Evolutionary conservation across 2,888 invertebrate genomes (phyloP).

Genomic region (Pandemis cinnamomeana): DNA sequence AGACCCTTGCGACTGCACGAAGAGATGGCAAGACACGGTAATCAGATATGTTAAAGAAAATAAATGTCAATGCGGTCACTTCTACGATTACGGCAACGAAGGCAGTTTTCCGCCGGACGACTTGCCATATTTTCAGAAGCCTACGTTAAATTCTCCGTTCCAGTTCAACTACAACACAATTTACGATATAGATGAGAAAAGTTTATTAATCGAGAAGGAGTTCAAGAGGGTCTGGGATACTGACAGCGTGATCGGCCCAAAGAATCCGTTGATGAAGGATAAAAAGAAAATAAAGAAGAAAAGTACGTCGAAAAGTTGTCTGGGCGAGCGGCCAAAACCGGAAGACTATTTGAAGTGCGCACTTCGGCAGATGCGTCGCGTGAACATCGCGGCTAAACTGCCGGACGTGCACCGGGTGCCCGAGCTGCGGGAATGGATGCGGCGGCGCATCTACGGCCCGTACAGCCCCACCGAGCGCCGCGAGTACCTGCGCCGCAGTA

Average conservation of each 20-base stretch:
- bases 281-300: slow-evolving; percentile 60
- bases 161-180: slow-evolving; percentile 72
- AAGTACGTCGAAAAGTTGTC: slow-evolving; percentile 59
- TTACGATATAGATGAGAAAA: slow-evolving; percentile 65
- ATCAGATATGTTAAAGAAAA: slow-evolving; percentile 62
- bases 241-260: slow-evolving; percentile 64
- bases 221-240: slow-evolving; percentile 72
- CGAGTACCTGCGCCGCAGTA: slow-evolving; percentile 57
- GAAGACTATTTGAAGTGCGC: slow-evolving; percentile 73
- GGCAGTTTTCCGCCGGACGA: slow-evolving; percentile 65
- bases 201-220: slow-evolving; percentile 63
- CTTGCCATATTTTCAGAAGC: slow-evolving; percentile 67
- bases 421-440: slow-evolving; percentile 77
- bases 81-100: slow-evolving; percentile 69
- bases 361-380: slow-evolving; percentile 59
- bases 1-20: slow-evolving; percentile 68
- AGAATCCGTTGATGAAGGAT: slow-evolving; percentile 51
- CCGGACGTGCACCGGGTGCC: slow-evolving; percentile 72
- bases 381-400: slow-evolving; percentile 70
- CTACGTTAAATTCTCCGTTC: slow-evolving; percentile 57
- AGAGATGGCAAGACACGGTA: slow-evolving; percentile 63
- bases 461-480: slow-evolving; percentile 51
- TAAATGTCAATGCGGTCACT: slow-evolving; percentile 72
- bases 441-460: slow-evolving; percentile 67
- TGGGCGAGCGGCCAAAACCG: slow-evolving; percentile 63